Base-by-base conservation (phyloP, 2,888 invertebrate genomes). In the Leucophenga maculata region DNA sequence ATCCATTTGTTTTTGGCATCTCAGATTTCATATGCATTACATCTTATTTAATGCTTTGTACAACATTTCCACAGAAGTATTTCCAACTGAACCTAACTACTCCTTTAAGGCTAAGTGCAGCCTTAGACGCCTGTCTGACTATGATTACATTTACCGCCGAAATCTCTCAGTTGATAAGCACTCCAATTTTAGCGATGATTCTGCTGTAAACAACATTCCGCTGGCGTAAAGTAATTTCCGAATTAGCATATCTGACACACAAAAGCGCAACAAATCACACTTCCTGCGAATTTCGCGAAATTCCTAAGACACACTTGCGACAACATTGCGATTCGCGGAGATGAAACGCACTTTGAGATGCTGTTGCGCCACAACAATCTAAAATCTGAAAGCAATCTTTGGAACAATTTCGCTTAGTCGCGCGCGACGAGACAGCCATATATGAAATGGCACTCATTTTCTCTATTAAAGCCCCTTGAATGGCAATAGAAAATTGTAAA, bases 401-500 rank as follows among this genome's bases (percentile, higher is more conserved):
- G 20, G 14, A 67, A 68, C 48, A 46, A 39, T 46, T 39, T 14
- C 44, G 32, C 32, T 20, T 31, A n/a, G 14, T 14, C 11, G 8
- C 8, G 32, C 32, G n/a, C n/a, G n/a, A n/a, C n/a, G n/a, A 26
- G 26, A 26, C 26, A 26, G 26, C 4, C 26, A 26, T 26, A 26
- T 4, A 26, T 4, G 26, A 26, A 26, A 2, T 26, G 3, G 4
- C 26, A 26, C 26, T n/a, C n/a, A n/a, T n/a, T n/a, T n/a, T n/a
- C n/a, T n/a, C n/a, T n/a, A n/a, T n/a, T n/a, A n/a, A n/a, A n/a
- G n/a, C n/a, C n/a, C n/a, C 11, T n/a, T 52, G 32, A 32, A 39
- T 62, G 32, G 20, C 11, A 52, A 52, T 14, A 62, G 11, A 68
- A 50, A 62, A 70, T 62, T 32, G 70, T 62, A 67, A 67, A 70